A percentile compares a stretch with the other conserved stretches of the same genome.
phyloP scores from a whole-genome alignment of 2,888 invertebrate genomes.

The Dolichomitus sp. region DNA sequence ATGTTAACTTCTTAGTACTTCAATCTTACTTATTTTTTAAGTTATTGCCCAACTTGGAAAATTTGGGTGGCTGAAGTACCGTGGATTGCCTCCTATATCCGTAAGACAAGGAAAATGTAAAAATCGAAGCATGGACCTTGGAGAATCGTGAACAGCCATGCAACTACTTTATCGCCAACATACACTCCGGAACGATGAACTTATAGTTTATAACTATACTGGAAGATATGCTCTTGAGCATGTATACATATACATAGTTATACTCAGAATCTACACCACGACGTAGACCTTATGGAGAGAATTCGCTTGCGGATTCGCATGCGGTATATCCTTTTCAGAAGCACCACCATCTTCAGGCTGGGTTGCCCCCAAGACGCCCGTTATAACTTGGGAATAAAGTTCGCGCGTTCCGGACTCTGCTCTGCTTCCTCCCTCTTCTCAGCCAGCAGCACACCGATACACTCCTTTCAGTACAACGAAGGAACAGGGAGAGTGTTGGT shows the following conservation, averaged over 20 bases:
- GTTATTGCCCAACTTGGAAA: too few relatives aligned
- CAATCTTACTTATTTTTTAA: too few relatives aligned
- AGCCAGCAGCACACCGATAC: conserved; percentile 42
- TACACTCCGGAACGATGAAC: conserved; percentile 25
- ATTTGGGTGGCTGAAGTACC: too few relatives aligned
- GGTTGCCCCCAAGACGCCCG: conserved; percentile 65
- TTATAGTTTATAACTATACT: conserved; percentile 22
- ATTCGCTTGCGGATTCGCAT: conserved; percentile 20
- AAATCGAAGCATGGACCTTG: conserved; percentile 9
- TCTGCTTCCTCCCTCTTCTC: conserved; percentile 37
- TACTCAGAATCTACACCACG: background rate
- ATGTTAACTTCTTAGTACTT: too few relatives aligned
- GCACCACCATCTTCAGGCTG: conserved; percentile 5
- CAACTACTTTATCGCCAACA: conserved; percentile 11
- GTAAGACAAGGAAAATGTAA: background rate
- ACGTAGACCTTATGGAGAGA: background rate
- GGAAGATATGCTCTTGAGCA: conserved; percentile 6
- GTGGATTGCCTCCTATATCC: too few relatives aligned
- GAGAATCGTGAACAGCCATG: background rate
- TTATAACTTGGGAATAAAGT: conserved; percentile 66
- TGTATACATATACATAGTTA: background rate
- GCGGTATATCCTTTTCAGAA: conserved; percentile 27
- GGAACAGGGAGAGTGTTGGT: conserved; percentile 2
- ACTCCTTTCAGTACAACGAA: conserved; percentile 35
- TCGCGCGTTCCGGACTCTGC: conserved; percentile 26